Conservation (phyloP, 2,888 invertebrate genomes). For the Agrotis segetum region DNA sequence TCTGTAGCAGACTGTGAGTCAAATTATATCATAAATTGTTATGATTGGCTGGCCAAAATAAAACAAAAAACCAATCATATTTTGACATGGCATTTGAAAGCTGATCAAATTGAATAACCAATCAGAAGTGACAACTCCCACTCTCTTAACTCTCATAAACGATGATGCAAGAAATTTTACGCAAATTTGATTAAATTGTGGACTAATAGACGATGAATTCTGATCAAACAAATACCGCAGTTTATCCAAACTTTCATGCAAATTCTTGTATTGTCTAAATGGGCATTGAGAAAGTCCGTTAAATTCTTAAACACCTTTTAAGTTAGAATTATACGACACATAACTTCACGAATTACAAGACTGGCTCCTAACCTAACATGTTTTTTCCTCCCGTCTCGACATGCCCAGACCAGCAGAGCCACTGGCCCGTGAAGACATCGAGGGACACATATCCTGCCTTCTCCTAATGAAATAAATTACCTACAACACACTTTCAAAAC, state of each 20-base stretch:
- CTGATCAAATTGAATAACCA: too few species aligned
- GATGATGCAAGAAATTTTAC: too few species aligned
- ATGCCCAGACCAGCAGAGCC: constrained; percentile 79
- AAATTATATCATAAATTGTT: neutral
- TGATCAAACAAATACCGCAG: too few species aligned
- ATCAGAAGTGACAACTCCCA: too few species aligned
- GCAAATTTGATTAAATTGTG: too few species aligned
- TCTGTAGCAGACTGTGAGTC: neutral
- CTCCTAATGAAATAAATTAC: constrained; percentile 90
- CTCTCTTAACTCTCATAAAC: too few species aligned
- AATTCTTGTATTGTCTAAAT: too few species aligned
- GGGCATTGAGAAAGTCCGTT: too few species aligned
- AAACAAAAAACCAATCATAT: neutral
- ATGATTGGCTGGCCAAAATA: neutral
- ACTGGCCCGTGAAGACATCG: constrained; percentile 87
- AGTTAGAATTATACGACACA: neutral
- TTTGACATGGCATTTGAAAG: neutral
- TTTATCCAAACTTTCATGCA: too few species aligned
- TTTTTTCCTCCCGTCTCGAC: constrained; percentile 87
- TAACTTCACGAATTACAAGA: constrained; percentile 3
- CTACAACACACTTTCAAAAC: constrained; percentile 60
- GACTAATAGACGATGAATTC: too few species aligned
- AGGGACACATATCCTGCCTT: constrained; percentile 90
- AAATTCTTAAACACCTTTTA: neutral
- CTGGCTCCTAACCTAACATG: constrained; percentile 67